These are phyloP conservation scores for Enteromius mattozi DNA, from an alignment of 2,797 vertebrate species.

Conservation along the genomic window DNA sequence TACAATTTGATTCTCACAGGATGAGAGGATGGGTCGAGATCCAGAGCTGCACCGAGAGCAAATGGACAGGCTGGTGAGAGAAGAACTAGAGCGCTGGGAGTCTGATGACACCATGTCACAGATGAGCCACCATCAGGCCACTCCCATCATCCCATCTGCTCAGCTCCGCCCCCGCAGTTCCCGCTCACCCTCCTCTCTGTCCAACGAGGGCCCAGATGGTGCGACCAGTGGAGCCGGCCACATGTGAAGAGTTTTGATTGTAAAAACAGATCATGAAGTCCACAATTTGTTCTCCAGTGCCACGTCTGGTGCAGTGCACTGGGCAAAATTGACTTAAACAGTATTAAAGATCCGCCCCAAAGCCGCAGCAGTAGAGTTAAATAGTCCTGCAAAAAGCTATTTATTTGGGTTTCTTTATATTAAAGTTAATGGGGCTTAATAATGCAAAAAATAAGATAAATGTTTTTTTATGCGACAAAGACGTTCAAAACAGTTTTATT, in stretches of 20 bases:
- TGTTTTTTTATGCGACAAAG: background rate
- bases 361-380: conserved; percentile 10
- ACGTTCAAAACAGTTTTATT: background rate
- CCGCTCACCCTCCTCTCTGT: conserved; percentile 89
- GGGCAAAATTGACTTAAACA: background rate
- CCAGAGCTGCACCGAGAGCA: conserved; percentile 89
- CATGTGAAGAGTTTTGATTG: conserved; percentile 32
- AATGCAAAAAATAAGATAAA: conserved; percentile 13
- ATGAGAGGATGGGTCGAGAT: conserved; percentile 88
- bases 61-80: conserved; percentile 91
- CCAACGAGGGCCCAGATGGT: conserved; percentile 82
- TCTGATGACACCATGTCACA: conserved; percentile 89
- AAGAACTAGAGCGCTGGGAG: conserved; percentile 94
- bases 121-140: conserved; percentile 82
- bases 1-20: conserved; percentile 71
- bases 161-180: conserved; percentile 77
- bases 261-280: conserved; percentile 65
- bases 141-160: conserved; percentile 72
- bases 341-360: background rate
- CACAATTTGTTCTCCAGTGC: conserved; percentile 4
- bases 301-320: conserved; percentile 11
- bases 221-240: conserved; percentile 75
- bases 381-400: conserved; percentile 47
- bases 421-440: conserved; percentile 47
- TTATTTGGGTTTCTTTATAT: conserved; percentile 53